phyloP scores from a whole-genome alignment of 2,888 invertebrate genomes.

The Harpalus rubripes region DNA sequence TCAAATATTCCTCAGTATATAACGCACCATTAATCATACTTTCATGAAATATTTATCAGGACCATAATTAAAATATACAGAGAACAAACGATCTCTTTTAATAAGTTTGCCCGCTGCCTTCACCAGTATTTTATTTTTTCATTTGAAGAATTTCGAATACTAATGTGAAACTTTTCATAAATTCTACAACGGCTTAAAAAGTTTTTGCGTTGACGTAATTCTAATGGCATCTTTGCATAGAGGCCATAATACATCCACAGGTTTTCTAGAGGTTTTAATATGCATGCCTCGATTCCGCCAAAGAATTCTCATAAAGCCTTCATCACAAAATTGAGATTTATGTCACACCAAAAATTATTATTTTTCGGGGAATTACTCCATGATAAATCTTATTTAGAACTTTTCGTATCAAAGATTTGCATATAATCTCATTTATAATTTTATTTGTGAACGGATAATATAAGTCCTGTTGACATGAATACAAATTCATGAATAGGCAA shows the following conservation, averaged over 20 bases:
- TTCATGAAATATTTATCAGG: constrained; percentile 67
- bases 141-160: constrained; percentile 56
- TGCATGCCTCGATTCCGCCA: constrained; percentile 55
- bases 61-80: constrained; percentile 64
- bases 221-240: constrained; percentile 44
- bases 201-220: constrained; percentile 28
- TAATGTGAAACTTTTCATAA: constrained; percentile 64
- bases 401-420: constrained; percentile 6
- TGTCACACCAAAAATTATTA: constrained; percentile 40
- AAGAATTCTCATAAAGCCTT: constrained; percentile 50
- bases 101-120: constrained; percentile 62
- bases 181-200: constrained; percentile 44
- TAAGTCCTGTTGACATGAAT: not conserved
- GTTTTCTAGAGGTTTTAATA: constrained; percentile 46
- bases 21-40: constrained; percentile 63
- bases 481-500: no score
- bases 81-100: constrained; percentile 64
- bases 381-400: constrained; percentile 9
- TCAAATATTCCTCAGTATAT: constrained; percentile 39
- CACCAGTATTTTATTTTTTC: constrained; percentile 54
- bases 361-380: constrained; percentile 21
- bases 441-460: not conserved
- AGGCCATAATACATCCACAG: constrained; percentile 26
- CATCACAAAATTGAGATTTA: constrained; percentile 46
- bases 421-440: not conserved